Evolutionary conservation across 1,140 invertebrate genomes (phyloP).

Genomic region (Ptiloglossa arizonensis): DNA sequence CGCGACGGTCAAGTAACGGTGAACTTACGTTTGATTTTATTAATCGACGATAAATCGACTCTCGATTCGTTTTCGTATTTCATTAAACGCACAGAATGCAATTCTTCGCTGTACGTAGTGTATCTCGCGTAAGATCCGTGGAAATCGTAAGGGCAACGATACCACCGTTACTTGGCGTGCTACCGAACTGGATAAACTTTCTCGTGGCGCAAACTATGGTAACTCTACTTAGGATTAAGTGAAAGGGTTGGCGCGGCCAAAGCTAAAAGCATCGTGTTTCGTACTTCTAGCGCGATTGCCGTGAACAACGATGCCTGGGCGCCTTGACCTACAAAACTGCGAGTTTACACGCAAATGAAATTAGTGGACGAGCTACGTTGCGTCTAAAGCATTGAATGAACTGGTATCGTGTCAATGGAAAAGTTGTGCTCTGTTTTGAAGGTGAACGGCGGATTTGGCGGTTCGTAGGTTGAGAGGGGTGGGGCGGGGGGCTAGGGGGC

Average conservation of each 20-base stretch:
- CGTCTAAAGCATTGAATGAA: constrained; percentile 59
- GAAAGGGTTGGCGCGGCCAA: neutral
- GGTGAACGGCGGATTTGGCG: too few species aligned
- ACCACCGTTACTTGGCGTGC: neutral
- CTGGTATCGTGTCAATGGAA: constrained; percentile 55
- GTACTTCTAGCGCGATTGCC: constrained; percentile 23
- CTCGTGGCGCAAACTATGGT: constrained; percentile 1
- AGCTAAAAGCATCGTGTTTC: constrained; percentile 32
- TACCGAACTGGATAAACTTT: constrained; percentile 9
- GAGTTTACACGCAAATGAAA: constrained; percentile 49
- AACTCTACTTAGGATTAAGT: constrained; percentile 29
- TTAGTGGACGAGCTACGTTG: constrained; percentile 49
- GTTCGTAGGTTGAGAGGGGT: neutral
- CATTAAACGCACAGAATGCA: too few species aligned
- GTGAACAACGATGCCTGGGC: constrained; percentile 20
- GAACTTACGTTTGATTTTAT: too few species aligned
- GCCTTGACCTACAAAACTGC: constrained; percentile 50
- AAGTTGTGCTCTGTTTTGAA: constrained; percentile 37
- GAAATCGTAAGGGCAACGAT: too few species aligned
- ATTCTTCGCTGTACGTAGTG: too few species aligned
- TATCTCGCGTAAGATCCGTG: too few species aligned
- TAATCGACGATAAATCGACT: too few species aligned
- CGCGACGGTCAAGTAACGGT: too few species aligned
- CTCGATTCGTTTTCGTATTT: too few species aligned
- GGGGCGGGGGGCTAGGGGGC: neutral